Base-by-base conservation (phyloP, 2,113 vertebrate species). In the Actenoides hombroni region DNA sequence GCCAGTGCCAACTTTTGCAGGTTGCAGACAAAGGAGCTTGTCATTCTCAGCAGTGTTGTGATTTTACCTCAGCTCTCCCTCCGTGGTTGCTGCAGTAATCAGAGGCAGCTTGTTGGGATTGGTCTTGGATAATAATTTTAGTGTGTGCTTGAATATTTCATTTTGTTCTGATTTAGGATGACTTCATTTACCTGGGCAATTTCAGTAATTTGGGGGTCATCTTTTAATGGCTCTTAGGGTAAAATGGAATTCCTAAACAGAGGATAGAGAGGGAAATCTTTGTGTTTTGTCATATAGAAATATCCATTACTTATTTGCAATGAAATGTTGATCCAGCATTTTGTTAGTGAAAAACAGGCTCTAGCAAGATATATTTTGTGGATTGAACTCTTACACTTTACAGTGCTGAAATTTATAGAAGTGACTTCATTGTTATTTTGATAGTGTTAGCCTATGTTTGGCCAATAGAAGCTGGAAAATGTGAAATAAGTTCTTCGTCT, bases 81-180 rank as follows among this genome's bases (percentile, higher is more conserved):
- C 64, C 69, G 39, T 81, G 29, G 70, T 23, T 74, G 39, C 26
- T 92, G 10, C 46, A 86, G 67, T 82, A 93, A 93, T 93, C 91
- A 78, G 49, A 81, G 31, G 29, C 61, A 83, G 49, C 31, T 96
- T 92, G 31, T 78, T 40, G 44, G n/a, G 83, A 82, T 57, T 77
- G 57, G 21, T 79, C 40, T 92, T 75, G 69, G n/a, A 63, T 56
- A 91, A 89, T 49, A 86, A 86, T 94, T 95, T 80, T 88, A 18
- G 2, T 48, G 53, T 53, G 29, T 54, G 28, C 39, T 92, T 90
- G 51, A 90, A 46, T 75, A 56, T 84, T 87, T 54, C 0, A 61
- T 76, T 94, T 95, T 61, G 31, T 68, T 93, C 29, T 44, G 60
- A 44, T 89, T 96, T 59, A 54, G 83, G 53, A 67, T 82, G n/a